Conservation (phyloP, 2,113 vertebrate genomes). For the Ahaetulla prasina region DNA sequence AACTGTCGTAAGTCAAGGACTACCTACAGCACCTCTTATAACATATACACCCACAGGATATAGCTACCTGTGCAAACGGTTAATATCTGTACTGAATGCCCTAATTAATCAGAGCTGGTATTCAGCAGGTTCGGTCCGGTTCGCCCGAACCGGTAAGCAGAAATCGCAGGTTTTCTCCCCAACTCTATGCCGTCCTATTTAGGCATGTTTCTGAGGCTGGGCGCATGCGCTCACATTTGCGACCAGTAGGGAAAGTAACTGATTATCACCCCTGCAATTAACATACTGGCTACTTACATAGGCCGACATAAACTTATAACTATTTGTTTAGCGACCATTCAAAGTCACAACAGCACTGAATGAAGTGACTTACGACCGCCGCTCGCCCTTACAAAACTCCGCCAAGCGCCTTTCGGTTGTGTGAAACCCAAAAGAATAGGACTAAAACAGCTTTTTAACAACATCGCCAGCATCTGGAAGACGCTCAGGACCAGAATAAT, state of each 20-base stretch:
- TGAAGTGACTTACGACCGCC: no score
- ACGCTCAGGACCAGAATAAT: not conserved
- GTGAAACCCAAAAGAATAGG: not conserved
- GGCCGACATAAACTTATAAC: no score
- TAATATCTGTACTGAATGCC: not conserved
- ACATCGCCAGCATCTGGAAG: not conserved
- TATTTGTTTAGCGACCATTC: no score
- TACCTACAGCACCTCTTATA: not conserved
- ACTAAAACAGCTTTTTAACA: not conserved
- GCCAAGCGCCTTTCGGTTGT: not conserved
- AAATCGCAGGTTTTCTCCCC: no score
- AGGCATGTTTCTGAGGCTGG: no score
- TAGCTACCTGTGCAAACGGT: not conserved
- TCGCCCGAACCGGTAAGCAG: no score
- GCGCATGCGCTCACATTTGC: no score
- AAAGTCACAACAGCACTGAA: no score
- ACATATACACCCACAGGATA: not conserved
- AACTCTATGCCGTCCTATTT: no score
- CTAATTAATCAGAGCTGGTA: not conserved
- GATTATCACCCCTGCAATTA: not conserved
- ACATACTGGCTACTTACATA: constrained; percentile 21
- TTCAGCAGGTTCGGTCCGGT: no score
- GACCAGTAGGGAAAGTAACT: no score
- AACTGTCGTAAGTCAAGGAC: not conserved
- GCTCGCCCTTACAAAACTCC: not conserved